These are phyloP conservation scores for Perca schrenkii DNA, from an alignment of 2,113 vertebrate genomes.

Conservation along the genomic window DNA sequence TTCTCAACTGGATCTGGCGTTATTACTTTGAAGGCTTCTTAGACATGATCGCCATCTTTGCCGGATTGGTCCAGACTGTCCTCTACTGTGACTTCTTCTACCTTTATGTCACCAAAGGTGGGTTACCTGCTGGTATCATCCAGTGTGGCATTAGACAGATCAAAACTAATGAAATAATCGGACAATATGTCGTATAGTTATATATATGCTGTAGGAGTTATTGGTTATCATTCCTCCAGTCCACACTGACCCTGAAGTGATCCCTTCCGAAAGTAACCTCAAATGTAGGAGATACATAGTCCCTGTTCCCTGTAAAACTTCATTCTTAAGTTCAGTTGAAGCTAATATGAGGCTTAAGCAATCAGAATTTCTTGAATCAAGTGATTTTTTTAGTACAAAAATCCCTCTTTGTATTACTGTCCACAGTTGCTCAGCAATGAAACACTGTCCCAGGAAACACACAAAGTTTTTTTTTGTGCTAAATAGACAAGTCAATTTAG, in stretches of 20 bases:
- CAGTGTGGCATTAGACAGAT: not conserved
- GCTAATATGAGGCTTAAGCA: conserved; percentile 8
- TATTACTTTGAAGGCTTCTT: conserved; percentile 99
- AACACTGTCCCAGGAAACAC: conserved; percentile 4
- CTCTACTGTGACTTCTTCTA: conserved; percentile 99
- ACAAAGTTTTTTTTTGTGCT: conserved; percentile 40
- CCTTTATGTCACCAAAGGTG: conserved; percentile 99
- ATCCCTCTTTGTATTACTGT: not conserved
- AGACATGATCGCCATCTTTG: conserved; percentile 97
- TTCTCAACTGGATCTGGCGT: conserved; percentile 99
- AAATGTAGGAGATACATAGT: not conserved
- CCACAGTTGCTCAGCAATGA: not conserved
- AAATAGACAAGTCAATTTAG: not conserved
- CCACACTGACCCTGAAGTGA: not conserved
- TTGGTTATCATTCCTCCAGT: not conserved
- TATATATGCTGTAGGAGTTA: not conserved
- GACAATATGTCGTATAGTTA: too few species aligned
- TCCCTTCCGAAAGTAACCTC: not conserved
- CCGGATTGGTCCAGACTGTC: conserved; percentile 97
- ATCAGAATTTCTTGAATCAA: not conserved
- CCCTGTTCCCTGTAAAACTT: conserved; percentile 13
- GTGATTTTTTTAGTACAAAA: not conserved
- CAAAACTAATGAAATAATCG: not conserved
- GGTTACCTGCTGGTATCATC: conserved; percentile 37
- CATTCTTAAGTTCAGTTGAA: conserved; percentile 19